Conservation (phyloP, 2,888 invertebrate genomes). For the Atrina japonica region DNA sequence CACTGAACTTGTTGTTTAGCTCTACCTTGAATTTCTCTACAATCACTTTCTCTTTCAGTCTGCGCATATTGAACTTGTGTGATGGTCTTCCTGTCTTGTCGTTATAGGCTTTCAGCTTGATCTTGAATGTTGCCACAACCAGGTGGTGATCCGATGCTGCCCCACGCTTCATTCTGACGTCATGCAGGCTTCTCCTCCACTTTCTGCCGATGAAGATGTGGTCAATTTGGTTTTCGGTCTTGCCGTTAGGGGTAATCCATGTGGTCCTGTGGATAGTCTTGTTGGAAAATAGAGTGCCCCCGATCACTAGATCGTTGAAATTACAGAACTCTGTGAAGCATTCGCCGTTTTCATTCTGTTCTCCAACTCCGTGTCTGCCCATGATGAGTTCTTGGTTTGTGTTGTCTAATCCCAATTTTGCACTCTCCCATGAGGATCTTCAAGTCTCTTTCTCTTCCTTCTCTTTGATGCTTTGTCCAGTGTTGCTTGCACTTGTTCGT, state of each 20-base stretch:
- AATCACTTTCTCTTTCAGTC: constrained; percentile 1
- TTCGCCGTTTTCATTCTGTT: background rate
- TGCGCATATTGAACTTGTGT: constrained; percentile 4
- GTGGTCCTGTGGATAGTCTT: constrained; percentile 8
- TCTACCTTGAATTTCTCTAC: constrained; percentile 16
- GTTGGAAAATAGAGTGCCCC: constrained; percentile 7
- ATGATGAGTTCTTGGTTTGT: background rate
- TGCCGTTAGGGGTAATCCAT: constrained; percentile 4
- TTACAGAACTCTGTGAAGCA: background rate
- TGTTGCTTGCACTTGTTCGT: background rate
- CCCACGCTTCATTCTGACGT: background rate
- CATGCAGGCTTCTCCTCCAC: constrained; percentile 5
- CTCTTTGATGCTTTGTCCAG: constrained; percentile 12
- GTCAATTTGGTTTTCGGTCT: constrained; percentile 3
- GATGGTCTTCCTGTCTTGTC: background rate
- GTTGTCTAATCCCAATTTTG: constrained; percentile 15
- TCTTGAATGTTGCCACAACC: background rate
- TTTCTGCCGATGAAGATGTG: constrained; percentile 17
- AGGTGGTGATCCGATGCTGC: constrained; percentile 1
- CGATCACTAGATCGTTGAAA: constrained; percentile 1
- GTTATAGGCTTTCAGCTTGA: background rate
- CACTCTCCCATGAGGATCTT: background rate
- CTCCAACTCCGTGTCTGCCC: constrained; percentile 5
- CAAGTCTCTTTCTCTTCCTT: background rate
- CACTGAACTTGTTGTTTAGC: constrained; percentile 13